phyloP scores from a whole-genome alignment of 1,140 invertebrate genomes.

The Drosophila cardini region DNA sequence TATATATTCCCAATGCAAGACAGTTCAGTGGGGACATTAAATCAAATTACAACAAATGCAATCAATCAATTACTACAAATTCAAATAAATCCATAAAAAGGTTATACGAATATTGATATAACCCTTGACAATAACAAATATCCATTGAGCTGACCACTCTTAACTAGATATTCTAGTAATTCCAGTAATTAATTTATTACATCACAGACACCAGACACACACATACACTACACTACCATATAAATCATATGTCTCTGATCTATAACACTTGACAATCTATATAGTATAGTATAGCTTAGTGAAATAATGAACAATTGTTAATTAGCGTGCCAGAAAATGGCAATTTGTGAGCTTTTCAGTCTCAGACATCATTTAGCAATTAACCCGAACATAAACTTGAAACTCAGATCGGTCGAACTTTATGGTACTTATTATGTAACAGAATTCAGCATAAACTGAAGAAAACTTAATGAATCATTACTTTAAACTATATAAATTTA shows the following conservation, averaged over 20 bases:
- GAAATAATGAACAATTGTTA: slow-evolving; percentile 53
- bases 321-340: slow-evolving; percentile 58
- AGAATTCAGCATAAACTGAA: too few species aligned
- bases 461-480: too few species aligned
- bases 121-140: neutral
- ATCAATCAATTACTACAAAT: slow-evolving; percentile 27
- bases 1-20: slow-evolving; percentile 6
- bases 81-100: slow-evolving; percentile 11
- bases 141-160: neutral
- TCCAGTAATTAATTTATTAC: slow-evolving; percentile 54
- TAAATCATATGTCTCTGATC: slow-evolving; percentile 49
- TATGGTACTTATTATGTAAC: slow-evolving; percentile 1
- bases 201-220: slow-evolving; percentile 13
- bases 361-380: slow-evolving; percentile 70
- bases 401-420: slow-evolving; percentile 5
- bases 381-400: slow-evolving; percentile 56
- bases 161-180: slow-evolving; percentile 30
- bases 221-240: slow-evolving; percentile 1
- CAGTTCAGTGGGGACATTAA: slow-evolving; percentile 6
- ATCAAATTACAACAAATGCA: slow-evolving; percentile 29
- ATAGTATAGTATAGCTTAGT: slow-evolving; percentile 25
- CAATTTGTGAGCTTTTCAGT: slow-evolving; percentile 46
- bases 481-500: too few species aligned
- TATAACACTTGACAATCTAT: slow-evolving; percentile 41
- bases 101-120: neutral